These are phyloP conservation scores for Adoxophyes honmai DNA, from an alignment of 1,140 invertebrate genomes.

Conservation along the genomic window DNA sequence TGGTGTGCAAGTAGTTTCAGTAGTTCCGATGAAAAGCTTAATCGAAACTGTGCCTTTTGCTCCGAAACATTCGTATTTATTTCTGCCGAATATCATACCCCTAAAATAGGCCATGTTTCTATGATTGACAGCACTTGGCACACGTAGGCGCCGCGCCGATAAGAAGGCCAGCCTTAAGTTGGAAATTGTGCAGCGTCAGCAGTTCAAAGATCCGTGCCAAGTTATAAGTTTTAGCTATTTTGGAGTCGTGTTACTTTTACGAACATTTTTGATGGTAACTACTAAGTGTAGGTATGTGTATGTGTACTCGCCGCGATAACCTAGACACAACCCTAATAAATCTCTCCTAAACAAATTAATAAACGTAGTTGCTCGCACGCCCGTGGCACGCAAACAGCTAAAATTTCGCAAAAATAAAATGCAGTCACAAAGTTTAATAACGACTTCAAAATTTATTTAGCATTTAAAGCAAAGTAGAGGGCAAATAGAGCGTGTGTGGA, in stretches of 20 bases:
- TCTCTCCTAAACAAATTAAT: too few relatives aligned
- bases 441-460: conserved; percentile 12
- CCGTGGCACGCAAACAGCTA: not conserved
- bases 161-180: not conserved
- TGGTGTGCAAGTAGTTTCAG: too few relatives aligned
- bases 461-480: conserved; percentile 21
- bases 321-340: too few relatives aligned
- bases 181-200: not conserved
- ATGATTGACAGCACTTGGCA: conserved; percentile 12
- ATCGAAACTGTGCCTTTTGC: too few relatives aligned
- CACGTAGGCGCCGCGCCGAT: conserved; percentile 1
- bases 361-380: not conserved
- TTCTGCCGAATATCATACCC: too few relatives aligned
- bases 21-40: too few relatives aligned
- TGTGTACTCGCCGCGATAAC: too few relatives aligned
- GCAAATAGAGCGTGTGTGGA: conserved; percentile 34
- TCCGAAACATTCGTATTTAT: too few relatives aligned
- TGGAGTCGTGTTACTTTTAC: too few relatives aligned
- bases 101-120: not conserved
- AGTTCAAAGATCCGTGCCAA: not conserved
- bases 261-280: too few relatives aligned
- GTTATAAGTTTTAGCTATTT: too few relatives aligned
- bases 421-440: conserved; percentile 2
- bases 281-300: too few relatives aligned
- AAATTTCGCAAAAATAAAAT: conserved; percentile 6